phyloP scores from a whole-genome alignment of 1,140 invertebrate species.

The Neodiprion lecontei region DNA sequence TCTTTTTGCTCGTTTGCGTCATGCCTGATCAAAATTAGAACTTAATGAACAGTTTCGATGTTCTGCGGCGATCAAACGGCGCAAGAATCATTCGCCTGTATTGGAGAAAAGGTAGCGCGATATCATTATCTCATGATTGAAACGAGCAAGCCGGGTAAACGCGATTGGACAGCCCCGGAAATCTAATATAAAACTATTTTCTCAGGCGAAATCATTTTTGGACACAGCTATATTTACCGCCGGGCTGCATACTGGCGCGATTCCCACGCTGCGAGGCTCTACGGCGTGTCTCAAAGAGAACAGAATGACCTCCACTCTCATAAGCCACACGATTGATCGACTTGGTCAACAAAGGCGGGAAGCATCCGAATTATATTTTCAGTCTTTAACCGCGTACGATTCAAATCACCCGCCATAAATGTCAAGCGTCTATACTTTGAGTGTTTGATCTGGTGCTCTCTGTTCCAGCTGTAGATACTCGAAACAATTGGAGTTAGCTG shows the following conservation, averaged over 20 bases:
- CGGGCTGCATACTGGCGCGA: constrained; percentile 38
- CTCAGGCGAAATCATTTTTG: constrained; percentile 13
- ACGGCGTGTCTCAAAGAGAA: constrained; percentile 17
- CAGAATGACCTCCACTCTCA: neutral
- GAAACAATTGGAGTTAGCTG: too few relatives aligned
- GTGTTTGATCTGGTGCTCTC: too few relatives aligned
- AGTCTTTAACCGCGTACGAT: neutral
- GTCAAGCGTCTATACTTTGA: neutral
- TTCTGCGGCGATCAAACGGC: too few relatives aligned
- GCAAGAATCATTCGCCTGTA: too few relatives aligned
- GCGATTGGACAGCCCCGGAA: constrained; percentile 10
- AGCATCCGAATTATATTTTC: constrained; percentile 1
- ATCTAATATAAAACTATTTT: constrained; percentile 18
- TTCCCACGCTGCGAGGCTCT: constrained; percentile 42
- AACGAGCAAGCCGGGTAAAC: neutral
- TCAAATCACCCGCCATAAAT: neutral
- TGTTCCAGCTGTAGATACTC: too few relatives aligned
- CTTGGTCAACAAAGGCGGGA: neutral
- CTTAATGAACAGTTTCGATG: too few relatives aligned
- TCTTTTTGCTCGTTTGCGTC: too few relatives aligned
- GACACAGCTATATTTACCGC: constrained; percentile 46
- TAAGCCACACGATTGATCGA: neutral
- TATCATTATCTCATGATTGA: too few relatives aligned
- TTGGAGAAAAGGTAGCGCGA: too few relatives aligned
- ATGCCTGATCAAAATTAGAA: too few relatives aligned